Conservation (phyloP, 2,113 vertebrate genomes). For the Engystomops pustulosus region DNA sequence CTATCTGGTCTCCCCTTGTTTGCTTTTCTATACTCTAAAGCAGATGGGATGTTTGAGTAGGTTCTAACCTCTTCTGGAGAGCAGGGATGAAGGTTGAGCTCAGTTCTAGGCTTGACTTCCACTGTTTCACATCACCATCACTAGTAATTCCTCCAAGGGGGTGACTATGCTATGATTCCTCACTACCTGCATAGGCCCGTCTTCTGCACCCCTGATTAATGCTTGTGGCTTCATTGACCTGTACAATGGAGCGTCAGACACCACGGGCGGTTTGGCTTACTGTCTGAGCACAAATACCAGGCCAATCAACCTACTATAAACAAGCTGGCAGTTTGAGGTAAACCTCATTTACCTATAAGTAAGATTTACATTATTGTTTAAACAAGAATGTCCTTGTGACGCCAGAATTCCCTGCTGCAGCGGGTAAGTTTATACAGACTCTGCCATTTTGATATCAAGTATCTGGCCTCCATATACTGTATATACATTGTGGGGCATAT, state of each 20-base stretch:
- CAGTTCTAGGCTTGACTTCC: neutral
- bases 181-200: neutral
- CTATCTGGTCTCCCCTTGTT: too few relatives aligned
- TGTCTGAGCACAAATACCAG: neutral
- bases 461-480: neutral
- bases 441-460: constrained; percentile 3
- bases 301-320: neutral
- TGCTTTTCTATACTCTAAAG: too few relatives aligned
- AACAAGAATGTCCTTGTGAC: constrained; percentile 9
- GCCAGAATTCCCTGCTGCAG: neutral
- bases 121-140: neutral
- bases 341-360: constrained; percentile 31
- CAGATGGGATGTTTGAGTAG: too few relatives aligned
- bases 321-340: constrained; percentile 9
- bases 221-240: neutral
- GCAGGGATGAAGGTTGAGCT: too few relatives aligned
- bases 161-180: neutral
- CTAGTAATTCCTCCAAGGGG: neutral
- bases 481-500: neutral
- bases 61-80: too few relatives aligned
- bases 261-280: too few relatives aligned
- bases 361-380: constrained; percentile 18
- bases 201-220: neutral
- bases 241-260: neutral
- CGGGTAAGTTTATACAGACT: neutral